phyloP scores from a whole-genome alignment of 2,888 invertebrate genomes.

The Cantharis rustica region DNA sequence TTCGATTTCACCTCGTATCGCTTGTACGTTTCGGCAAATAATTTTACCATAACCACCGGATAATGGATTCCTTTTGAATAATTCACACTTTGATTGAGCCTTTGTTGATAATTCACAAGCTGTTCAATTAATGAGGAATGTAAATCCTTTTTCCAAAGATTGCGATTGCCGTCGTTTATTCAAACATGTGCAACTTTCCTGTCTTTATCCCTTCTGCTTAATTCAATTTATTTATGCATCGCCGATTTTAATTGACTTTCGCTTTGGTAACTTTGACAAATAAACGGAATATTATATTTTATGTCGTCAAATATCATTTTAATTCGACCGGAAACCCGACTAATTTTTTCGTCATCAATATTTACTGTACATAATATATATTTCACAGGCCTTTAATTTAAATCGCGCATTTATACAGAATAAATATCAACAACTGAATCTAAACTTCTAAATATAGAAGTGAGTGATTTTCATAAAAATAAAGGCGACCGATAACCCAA shows the following conservation, averaged over 20 bases:
- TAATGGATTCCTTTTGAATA: not conserved
- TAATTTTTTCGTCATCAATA: not conserved
- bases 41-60: not conserved
- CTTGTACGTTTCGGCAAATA: not conserved
- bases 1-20: not conserved
- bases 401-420: too few species aligned
- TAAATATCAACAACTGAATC: too few species aligned
- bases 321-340: not conserved
- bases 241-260: not conserved
- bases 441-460: too few species aligned
- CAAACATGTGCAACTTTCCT: not conserved
- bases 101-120: not conserved
- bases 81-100: not conserved
- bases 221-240: not conserved
- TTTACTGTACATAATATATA: too few species aligned
- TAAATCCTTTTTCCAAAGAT: not conserved
- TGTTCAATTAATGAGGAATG: conserved; percentile 2
- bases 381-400: not conserved
- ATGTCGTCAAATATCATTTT: not conserved
- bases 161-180: not conserved
- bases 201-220: not conserved
- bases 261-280: not conserved
- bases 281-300: not conserved
- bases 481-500: too few species aligned
- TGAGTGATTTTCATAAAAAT: too few species aligned